Percentiles rank a stretch among this genome's conserved stretches.
phyloP scores from a whole-genome alignment of 2,888 invertebrate species.

The Acheta domesticus region DNA sequence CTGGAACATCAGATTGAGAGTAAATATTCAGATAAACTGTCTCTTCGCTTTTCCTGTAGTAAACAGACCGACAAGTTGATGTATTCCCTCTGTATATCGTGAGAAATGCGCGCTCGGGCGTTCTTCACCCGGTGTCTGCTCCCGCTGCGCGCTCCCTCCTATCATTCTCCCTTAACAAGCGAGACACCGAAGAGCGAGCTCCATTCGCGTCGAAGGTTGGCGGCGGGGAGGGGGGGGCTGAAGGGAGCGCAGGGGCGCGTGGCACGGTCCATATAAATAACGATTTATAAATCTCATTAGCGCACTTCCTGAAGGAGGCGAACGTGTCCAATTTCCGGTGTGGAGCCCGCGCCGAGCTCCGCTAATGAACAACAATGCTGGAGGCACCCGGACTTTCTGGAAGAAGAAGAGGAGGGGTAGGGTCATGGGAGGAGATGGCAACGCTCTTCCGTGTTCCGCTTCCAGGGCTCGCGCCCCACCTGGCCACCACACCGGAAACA shows the following conservation, averaged over 20 bases:
- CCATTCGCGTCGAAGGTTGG: neutral
- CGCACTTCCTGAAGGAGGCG: constrained; percentile 18
- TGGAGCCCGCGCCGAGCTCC: neutral
- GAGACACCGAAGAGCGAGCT: neutral
- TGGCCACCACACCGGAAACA: no score
- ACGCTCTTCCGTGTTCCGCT: neutral
- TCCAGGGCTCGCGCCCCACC: no score
- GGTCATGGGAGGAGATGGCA: neutral
- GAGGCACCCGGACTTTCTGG: neutral
- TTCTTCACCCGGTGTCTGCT: no score
- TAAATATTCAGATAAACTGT: no score
- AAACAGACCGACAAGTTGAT: no score
- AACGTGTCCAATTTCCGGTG: constrained; percentile 11
- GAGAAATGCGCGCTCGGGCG: no score
- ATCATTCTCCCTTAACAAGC: neutral
- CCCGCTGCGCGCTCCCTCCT: neutral
- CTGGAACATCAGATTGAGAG: no score
- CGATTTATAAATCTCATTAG: constrained; percentile 18
- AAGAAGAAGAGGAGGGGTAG: neutral
- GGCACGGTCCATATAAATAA: neutral
- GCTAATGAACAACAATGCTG: constrained; percentile 1
- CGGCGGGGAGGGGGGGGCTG: no score
- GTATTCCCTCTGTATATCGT: no score
- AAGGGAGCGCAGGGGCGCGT: neutral
- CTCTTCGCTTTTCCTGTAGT: no score